Percentiles rank a stretch among this genome's conserved stretches.
Conservation (phyloP, 2,797 vertebrate genomes). For the Xiphorhynchus erythropygius region DNA sequence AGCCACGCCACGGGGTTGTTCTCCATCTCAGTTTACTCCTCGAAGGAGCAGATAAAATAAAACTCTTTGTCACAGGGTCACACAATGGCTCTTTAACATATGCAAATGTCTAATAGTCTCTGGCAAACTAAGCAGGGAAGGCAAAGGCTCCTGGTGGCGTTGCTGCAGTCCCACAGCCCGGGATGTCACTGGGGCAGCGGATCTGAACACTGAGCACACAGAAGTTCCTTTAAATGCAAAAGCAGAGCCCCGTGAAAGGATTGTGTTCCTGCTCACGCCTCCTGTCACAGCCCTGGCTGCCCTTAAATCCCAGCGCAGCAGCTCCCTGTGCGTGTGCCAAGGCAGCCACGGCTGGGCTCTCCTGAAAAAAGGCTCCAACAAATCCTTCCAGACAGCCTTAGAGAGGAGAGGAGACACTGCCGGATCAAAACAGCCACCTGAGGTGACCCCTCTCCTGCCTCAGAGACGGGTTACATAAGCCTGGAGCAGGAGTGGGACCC, state of each 20-base stretch:
- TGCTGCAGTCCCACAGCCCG: background rate
- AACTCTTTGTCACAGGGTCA: conserved; percentile 8
- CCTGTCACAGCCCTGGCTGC: background rate
- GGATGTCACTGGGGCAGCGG: background rate
- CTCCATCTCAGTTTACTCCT: conserved; percentile 9
- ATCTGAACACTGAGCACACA: conserved; percentile 26
- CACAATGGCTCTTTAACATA: conserved; percentile 43
- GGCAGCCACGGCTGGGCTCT: background rate
- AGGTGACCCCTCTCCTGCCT: conserved; percentile 53
- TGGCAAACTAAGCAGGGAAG: background rate
- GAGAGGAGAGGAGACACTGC: conserved; percentile 34
- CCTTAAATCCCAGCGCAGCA: background rate
- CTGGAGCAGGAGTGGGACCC: background rate
- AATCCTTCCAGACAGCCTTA: conserved; percentile 64
- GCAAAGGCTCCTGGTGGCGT: background rate
- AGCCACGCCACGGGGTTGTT: background rate
- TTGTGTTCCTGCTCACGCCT: background rate
- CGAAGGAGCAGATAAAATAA: background rate
- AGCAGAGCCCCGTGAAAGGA: background rate
- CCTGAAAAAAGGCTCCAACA: conserved; percentile 16
- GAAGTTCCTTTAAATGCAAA: conserved; percentile 2
- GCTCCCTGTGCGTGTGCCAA: background rate
- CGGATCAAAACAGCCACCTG: conserved; percentile 48
- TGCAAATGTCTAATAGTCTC: conserved; percentile 13
- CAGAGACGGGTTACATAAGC: background rate